These are phyloP conservation scores for Amblyornis subalaris DNA, from an alignment of 2,113 vertebrate species.

Conservation along the genomic window DNA sequence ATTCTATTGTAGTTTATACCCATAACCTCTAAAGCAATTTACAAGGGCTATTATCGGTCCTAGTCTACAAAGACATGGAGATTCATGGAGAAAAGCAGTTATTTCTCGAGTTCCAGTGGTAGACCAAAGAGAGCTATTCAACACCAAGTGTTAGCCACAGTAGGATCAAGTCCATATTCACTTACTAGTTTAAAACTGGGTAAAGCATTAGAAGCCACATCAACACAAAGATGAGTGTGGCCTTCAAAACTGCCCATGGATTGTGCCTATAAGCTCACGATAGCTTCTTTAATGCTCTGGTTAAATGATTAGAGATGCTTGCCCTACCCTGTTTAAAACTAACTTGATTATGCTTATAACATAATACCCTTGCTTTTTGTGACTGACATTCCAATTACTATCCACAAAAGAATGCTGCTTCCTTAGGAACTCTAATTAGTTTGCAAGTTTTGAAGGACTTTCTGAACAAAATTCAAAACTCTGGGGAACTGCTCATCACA, in stretches of 20 bases:
- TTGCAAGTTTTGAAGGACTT: slow-evolving; percentile 44
- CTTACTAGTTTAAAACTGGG: neutral
- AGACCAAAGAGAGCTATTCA: neutral
- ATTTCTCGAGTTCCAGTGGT: neutral
- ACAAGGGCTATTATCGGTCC: neutral
- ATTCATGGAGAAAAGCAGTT: neutral
- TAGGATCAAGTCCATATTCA: neutral
- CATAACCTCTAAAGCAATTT: neutral
- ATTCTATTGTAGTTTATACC: neutral
- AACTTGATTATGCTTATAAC: neutral
- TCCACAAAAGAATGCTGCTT: slow-evolving; percentile 8
- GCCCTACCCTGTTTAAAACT: neutral
- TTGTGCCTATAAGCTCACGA: neutral
- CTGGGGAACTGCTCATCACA: slow-evolving; percentile 9
- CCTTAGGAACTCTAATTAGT: slow-evolving; percentile 19
- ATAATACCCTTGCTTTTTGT: slow-evolving; percentile 30
- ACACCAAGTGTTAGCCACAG: neutral
- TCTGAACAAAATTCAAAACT: slow-evolving; percentile 26
- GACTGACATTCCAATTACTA: slow-evolving; percentile 22
- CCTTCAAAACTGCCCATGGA: neutral
- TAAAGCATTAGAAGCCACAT: neutral
- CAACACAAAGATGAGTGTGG: neutral
- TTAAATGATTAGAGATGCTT: neutral
- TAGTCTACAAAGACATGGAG: neutral
- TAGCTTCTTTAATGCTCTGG: neutral